Percentiles rank a stretch among this genome's conserved stretches.
These are phyloP conservation scores for Mohoua ochrocephala DNA, from an alignment of 2,113 vertebrate species.

Conservation along the genomic window DNA sequence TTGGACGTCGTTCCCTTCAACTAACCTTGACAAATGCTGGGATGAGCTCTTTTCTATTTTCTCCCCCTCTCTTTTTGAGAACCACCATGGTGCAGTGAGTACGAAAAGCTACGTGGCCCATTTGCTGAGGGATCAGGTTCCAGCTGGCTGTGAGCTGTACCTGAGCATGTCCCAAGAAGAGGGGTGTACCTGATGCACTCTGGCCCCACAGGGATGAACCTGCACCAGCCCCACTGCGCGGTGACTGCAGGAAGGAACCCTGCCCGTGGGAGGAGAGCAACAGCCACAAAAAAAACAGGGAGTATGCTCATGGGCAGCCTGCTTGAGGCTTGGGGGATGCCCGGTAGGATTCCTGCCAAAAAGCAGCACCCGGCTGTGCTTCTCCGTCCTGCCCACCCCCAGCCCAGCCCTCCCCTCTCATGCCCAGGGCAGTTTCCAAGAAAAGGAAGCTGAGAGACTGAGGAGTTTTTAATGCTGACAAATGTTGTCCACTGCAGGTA, in stretches of 20 bases:
- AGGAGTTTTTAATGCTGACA: neutral
- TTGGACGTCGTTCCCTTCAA: neutral
- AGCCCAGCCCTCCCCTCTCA: neutral
- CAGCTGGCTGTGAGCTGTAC: neutral
- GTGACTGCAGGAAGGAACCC: neutral
- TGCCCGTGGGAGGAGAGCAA: neutral
- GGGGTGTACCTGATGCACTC: neutral
- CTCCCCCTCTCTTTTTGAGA: neutral
- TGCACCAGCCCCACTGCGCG: fast-evolving
- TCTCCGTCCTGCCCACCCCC: neutral
- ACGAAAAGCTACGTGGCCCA: neutral
- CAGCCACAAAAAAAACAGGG: fast-evolving
- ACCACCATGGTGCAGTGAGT: neutral
- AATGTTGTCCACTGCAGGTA: neutral
- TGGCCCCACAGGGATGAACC: neutral
- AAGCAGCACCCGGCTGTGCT: neutral
- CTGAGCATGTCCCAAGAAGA: neutral
- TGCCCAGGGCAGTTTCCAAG: neutral
- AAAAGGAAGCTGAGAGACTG: neutral
- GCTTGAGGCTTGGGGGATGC: neutral
- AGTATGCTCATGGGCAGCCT: neutral
- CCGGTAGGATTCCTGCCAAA: neutral
- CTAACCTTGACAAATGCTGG: neutral
- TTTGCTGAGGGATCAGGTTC: neutral
- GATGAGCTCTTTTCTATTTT: neutral